Percentiles rank a stretch among this genome's conserved stretches.
These are phyloP conservation scores for Empidonax alnorum DNA, from an alignment of 2,113 vertebrate species.

Conservation along the genomic window DNA sequence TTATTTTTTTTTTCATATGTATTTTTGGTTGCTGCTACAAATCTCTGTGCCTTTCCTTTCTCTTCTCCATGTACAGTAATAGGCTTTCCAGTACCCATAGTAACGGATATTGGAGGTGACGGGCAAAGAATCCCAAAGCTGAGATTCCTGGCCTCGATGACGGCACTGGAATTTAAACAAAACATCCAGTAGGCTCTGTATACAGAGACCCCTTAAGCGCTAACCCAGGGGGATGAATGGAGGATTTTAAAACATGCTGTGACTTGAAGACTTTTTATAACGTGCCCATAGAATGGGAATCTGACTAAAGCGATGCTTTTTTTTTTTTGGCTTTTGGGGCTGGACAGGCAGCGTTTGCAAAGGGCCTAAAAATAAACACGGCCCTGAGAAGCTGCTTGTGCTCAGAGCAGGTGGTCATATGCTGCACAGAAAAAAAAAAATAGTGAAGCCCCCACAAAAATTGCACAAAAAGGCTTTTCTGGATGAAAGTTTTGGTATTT, in stretches of 20 bases:
- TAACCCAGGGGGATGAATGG: neutral
- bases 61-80: conserved; percentile 34
- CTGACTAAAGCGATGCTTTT: neutral
- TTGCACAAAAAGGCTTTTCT: neutral
- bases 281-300: neutral
- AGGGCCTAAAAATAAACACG: neutral
- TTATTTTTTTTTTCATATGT: neutral
- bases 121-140: conserved; percentile 55
- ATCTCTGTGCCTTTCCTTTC: conserved; percentile 1
- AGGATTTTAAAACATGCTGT: neutral
- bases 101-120: conserved; percentile 54
- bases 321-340: conserved; percentile 8
- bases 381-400: neutral
- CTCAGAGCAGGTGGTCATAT: neutral
- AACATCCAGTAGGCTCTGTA: neutral
- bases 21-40: neutral
- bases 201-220: neutral
- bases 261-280: neutral
- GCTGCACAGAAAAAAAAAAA: neutral
- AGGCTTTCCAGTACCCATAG: conserved; percentile 66
- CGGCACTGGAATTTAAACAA: conserved; percentile 38
- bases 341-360: neutral
- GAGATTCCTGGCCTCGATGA: conserved; percentile 51
- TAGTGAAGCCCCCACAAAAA: neutral
- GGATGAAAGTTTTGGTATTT: neutral